These are phyloP conservation scores for Mormyrops attenuatus DNA, from an alignment of 2,797 vertebrate species.

Conservation along the genomic window DNA sequence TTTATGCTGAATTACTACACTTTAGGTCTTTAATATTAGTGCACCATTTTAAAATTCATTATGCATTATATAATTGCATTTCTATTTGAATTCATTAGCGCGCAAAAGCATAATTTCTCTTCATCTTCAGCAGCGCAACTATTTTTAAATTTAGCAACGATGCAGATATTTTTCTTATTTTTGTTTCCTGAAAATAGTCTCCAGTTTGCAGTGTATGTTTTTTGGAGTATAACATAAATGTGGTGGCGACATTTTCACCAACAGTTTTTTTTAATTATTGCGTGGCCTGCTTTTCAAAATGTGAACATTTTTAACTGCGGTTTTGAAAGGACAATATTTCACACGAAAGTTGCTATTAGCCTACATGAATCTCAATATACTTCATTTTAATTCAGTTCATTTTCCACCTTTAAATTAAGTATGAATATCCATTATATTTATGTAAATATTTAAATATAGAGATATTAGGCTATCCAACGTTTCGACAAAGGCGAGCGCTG, in stretches of 20 bases:
- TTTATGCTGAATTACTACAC: neutral
- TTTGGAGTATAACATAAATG: neutral
- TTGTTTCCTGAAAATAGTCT: neutral
- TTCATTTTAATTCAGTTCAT: neutral
- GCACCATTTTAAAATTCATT: neutral
- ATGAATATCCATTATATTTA: neutral
- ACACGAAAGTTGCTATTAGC: neutral
- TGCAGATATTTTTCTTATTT: neutral
- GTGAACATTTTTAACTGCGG: neutral
- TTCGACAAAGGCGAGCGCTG: neutral
- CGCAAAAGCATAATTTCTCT: neutral
- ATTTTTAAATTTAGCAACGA: neutral
- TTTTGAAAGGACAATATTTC: neutral
- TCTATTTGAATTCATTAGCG: neutral
- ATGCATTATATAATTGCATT: neutral
- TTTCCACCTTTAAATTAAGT: neutral
- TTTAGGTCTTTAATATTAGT: neutral
- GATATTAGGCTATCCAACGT: neutral
- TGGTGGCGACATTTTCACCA: neutral
- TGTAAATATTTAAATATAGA: neutral
- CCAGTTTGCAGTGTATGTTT: neutral
- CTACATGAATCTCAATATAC: neutral
- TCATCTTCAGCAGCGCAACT: neutral
- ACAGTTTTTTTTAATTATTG: neutral
- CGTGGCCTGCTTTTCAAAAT: neutral